phyloP scores from a whole-genome alignment of 2,113 vertebrate genomes.

The Progne subis region DNA sequence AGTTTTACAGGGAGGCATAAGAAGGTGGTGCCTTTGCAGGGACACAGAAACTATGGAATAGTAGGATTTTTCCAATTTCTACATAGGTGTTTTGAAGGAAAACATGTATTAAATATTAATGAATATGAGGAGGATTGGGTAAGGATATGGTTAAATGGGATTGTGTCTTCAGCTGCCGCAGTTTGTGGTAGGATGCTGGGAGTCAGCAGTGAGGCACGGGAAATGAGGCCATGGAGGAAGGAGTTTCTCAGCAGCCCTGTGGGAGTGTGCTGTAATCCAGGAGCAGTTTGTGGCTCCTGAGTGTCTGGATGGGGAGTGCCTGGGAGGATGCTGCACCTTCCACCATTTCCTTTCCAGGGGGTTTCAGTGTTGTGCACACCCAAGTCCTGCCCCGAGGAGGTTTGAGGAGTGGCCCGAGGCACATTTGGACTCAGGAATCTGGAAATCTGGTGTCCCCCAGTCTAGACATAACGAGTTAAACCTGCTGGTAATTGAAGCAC shows the following conservation, averaged over 20 bases:
- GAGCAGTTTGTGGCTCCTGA: not conserved
- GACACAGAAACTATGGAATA: not conserved
- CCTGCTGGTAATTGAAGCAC: constrained; percentile 7
- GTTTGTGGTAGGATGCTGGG: not conserved
- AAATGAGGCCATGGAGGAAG: not conserved
- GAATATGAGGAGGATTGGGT: not conserved
- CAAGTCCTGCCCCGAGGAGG: not conserved
- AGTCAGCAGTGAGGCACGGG: not conserved
- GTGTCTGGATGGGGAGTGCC: not conserved
- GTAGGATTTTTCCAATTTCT: not conserved
- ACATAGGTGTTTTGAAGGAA: not conserved
- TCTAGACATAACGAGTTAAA: constrained; percentile 30
- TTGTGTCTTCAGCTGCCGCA: not conserved
- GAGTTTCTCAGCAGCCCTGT: not conserved
- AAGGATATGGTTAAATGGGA: not conserved
- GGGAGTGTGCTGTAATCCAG: not conserved
- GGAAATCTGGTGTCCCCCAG: not conserved
- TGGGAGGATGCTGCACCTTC: not conserved
- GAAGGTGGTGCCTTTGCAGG: not conserved
- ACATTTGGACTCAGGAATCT: not conserved
- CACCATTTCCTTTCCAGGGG: not conserved
- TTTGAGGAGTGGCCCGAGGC: not conserved
- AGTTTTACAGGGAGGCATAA: not conserved
- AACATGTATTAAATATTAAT: not conserved
- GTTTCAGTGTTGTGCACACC: not conserved